Base-by-base conservation (phyloP, 1,140 invertebrate genomes). In the Drosophila subpulchrella region DNA sequence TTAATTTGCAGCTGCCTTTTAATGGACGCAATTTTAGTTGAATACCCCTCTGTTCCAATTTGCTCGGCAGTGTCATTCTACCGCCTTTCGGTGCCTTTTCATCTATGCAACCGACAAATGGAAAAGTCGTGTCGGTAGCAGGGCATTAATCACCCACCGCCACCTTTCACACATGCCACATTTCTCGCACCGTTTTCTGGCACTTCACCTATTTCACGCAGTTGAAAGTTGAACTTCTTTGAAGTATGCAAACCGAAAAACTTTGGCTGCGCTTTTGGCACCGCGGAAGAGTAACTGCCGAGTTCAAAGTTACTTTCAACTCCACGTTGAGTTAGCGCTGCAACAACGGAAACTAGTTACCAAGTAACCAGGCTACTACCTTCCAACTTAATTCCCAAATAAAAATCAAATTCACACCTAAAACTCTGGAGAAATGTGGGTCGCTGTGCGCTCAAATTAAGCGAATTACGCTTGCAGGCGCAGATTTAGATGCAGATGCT, bases 1-100 rank as follows among this genome's bases (percentile, higher is more conserved):
- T 78, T 66, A 75, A 78, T 81, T 57, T 67, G 55, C 58, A 75
- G 81, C 82, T 68, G 75, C 58, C 66, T 65, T 60, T 78, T 78
- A 75, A 75, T 82, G 55, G 39, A 36, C 46, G 42, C 30, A 56
- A 46, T 53, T 78, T 72, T 38, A 32, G 47, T 15, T 13, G 48
- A 48, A 48, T 55, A 32, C 54, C 39, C 38, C 54, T 42, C 44
- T 66, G 61, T 50, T 65, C 30, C 57, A 61, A 65, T 76, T 72
- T 57, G 27, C 65, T 27, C 20, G 10, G 32, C 17, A 3, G 10
- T 56, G 50, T 65, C 38, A 10, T 34, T 53, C 15, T 24, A 17
- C 13, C 24, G 36, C 62, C 32, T 48, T n/a, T 34, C 51, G 55
- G 55, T 41, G 44, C 54, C 68, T 60, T 67, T 59, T 39, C 59